These are phyloP conservation scores for Eremophila alpestris DNA, from an alignment of 2,797 vertebrate species.

Conservation along the genomic window DNA sequence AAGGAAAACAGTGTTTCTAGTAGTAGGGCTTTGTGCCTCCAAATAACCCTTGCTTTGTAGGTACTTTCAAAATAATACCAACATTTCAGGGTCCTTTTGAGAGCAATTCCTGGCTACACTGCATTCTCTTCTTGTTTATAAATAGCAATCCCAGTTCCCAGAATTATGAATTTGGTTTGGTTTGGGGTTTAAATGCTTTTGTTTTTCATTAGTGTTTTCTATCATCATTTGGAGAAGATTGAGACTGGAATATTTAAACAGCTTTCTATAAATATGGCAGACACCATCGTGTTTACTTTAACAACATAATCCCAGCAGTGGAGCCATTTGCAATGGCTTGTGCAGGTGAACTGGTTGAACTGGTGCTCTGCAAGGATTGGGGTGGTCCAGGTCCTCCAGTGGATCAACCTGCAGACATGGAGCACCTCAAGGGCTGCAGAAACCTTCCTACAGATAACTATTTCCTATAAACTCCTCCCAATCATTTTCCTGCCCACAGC, in stretches of 20 bases:
- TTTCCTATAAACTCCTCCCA: neutral
- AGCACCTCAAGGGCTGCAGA: neutral
- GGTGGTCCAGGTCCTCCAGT: neutral
- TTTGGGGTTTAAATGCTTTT: neutral
- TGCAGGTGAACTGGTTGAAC: neutral
- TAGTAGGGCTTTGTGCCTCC: neutral
- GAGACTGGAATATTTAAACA: neutral
- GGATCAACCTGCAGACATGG: neutral
- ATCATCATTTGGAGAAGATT: neutral
- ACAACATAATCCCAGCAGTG: neutral
- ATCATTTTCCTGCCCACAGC: neutral
- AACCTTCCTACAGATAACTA: neutral
- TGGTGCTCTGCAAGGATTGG: neutral
- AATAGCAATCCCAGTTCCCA: neutral
- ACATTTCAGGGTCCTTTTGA: neutral
- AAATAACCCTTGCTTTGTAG: neutral
- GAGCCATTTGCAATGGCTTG: neutral
- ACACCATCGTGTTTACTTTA: neutral
- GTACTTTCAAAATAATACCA: neutral
- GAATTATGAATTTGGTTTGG: neutral
- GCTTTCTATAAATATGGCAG: neutral
- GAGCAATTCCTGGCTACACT: neutral
- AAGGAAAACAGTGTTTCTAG: slow-evolving; percentile 1
- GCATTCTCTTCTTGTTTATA: neutral
- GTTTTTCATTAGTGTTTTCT: neutral